phyloP scores from a whole-genome alignment of 2,113 vertebrate species.

The Cololabis saira region DNA sequence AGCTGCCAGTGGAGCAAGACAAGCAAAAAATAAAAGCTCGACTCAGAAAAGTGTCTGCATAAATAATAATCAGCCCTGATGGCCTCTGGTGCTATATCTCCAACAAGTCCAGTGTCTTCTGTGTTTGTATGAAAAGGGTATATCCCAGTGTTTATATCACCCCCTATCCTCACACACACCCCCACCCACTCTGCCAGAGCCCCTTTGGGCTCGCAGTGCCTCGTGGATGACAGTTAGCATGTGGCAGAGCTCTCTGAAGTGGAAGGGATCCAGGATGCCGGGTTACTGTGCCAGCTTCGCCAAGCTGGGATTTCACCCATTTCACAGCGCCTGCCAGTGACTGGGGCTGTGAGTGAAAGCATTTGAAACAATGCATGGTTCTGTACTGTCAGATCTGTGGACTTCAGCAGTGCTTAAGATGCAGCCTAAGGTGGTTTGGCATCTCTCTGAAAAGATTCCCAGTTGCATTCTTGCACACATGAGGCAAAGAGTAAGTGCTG shows the following conservation, averaged over 20 bases:
- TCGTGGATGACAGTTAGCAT: constrained; percentile 82
- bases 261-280: constrained; percentile 78
- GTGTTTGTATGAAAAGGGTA: constrained; percentile 45
- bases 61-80: constrained; percentile 78
- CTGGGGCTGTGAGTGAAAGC: constrained; percentile 70
- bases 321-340: constrained; percentile 69
- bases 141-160: constrained; percentile 58
- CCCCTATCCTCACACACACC: neutral
- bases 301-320: constrained; percentile 77
- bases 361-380: constrained; percentile 66
- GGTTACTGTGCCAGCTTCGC: constrained; percentile 69
- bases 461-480: constrained; percentile 43
- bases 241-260: constrained; percentile 79
- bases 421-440: constrained; percentile 59
- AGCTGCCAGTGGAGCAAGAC: constrained; percentile 71
- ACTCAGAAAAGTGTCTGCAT: constrained; percentile 57
- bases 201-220: constrained; percentile 65
- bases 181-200: constrained; percentile 43
- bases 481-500: constrained; percentile 48
- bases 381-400: constrained; percentile 58
- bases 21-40: constrained; percentile 38
- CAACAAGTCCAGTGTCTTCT: constrained; percentile 35
- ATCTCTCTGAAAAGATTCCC: constrained; percentile 51
- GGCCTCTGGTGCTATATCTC: constrained; percentile 62
- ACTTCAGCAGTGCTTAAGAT: constrained; percentile 42